These are phyloP conservation scores for Propithecus deckenii DNA, from an alignment of 2,797 vertebrate species.

Conservation along the genomic window DNA sequence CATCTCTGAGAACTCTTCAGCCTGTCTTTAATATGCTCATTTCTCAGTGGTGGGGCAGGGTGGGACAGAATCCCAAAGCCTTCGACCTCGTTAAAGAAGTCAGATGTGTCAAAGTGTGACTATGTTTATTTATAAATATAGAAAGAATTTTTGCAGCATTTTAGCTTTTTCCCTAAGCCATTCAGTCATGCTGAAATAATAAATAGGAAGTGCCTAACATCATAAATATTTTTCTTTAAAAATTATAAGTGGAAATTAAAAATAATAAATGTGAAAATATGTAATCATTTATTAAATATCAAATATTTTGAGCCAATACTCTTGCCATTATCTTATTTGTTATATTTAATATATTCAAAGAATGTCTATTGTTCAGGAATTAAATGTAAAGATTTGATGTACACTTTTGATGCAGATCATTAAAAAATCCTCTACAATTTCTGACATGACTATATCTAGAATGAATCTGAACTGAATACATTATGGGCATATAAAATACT, in stretches of 20 bases:
- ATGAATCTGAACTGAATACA: background rate
- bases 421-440: background rate
- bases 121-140: background rate
- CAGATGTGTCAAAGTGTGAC: background rate
- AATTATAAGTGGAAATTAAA: background rate
- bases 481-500: background rate
- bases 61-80: background rate
- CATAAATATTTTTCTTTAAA: background rate
- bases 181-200: background rate
- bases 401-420: background rate
- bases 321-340: background rate
- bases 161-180: background rate
- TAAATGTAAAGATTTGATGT: background rate
- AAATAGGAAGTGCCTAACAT: background rate
- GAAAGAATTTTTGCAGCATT: background rate
- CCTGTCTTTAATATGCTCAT: constrained; percentile 66
- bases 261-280: background rate
- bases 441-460: background rate
- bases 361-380: background rate
- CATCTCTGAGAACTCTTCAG: constrained; percentile 59
- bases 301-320: background rate
- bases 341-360: background rate
- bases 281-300: background rate
- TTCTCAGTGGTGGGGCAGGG: constrained; percentile 55
- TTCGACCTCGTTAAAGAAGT: constrained; percentile 27